Conservation (phyloP, 2,113 vertebrate species). For the Nothoprocta perdicaria region DNA sequence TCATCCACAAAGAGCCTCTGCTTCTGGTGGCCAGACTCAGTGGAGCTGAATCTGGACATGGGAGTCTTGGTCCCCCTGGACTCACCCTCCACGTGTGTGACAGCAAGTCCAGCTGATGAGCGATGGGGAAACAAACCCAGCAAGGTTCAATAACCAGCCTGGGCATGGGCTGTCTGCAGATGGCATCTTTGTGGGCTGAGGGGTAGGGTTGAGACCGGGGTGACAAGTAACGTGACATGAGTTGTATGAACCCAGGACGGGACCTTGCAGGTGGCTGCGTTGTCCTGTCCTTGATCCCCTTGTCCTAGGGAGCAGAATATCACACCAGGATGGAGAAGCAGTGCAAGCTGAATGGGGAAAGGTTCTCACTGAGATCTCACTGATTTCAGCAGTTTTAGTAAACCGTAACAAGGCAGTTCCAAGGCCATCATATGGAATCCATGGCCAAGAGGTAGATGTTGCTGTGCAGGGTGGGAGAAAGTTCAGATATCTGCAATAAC, state of each 20-base stretch:
- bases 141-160: too few species aligned
- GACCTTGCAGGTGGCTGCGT: background rate
- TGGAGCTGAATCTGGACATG: background rate
- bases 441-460: too few species aligned
- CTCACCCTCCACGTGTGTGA: too few species aligned
- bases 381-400: too few species aligned
- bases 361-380: fast-evolving
- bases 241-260: background rate
- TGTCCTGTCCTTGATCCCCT: background rate
- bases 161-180: too few species aligned
- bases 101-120: too few species aligned
- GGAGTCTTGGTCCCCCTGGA: background rate
- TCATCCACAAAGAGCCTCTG: background rate
- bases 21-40: background rate
- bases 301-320: background rate
- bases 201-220: background rate
- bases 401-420: fast-evolving
- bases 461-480: too few species aligned
- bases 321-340: fast-evolving
- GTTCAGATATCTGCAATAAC: too few species aligned
- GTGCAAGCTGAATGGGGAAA: background rate
- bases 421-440: too few species aligned
- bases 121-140: too few species aligned
- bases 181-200: background rate
- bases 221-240: fast-evolving